phyloP scores from a whole-genome alignment of 2,113 vertebrate species.

The Pionites leucogaster region DNA sequence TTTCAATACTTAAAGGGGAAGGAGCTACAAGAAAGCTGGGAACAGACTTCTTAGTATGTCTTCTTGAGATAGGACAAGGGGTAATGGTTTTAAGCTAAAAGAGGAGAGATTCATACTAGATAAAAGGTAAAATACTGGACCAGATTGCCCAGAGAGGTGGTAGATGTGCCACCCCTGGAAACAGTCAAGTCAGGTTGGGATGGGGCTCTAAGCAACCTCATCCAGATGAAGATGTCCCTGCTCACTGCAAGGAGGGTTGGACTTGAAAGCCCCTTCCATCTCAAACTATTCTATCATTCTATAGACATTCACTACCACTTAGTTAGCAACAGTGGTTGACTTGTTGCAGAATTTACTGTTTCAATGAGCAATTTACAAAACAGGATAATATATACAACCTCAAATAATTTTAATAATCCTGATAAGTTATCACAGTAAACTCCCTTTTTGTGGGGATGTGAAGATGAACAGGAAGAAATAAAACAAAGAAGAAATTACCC shows the following conservation, averaged over 20 bases:
- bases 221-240: neutral
- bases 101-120: neutral
- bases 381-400: neutral
- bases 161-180: neutral
- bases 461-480: neutral
- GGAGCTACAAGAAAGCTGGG: neutral
- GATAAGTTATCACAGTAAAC: neutral
- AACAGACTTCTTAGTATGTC: neutral
- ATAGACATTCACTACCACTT: neutral
- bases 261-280: neutral
- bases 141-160: neutral
- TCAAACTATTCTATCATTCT: neutral
- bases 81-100: neutral
- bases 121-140: neutral
- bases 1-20: neutral
- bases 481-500: neutral
- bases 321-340: neutral
- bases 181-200: neutral
- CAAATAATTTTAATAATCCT: neutral
- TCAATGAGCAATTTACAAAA: neutral
- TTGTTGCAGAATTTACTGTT: neutral
- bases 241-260: neutral
- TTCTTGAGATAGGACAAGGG: neutral
- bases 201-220: neutral
- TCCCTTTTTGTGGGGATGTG: neutral